phyloP scores from a whole-genome alignment of 1,140 invertebrate genomes.

The Radopholus similis region DNA sequence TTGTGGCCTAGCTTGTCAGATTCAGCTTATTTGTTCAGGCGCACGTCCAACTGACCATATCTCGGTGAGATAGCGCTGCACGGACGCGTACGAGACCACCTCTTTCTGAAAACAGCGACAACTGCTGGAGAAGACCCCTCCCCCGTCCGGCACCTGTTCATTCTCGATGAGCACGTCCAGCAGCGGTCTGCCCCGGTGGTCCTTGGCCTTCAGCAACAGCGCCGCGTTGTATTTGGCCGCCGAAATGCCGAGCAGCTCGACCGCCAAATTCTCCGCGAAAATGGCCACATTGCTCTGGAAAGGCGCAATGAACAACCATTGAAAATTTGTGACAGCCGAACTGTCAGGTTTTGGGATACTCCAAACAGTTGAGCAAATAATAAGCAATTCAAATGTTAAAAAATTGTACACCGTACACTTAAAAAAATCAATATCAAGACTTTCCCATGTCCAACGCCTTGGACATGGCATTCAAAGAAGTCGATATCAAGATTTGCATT shows the following conservation, averaged over 20 bases:
- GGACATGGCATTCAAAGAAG: too few relatives aligned
- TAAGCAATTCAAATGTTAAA: neutral
- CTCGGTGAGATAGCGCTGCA: slow-evolving; percentile 73
- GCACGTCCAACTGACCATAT: slow-evolving; percentile 65
- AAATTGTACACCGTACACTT: too few relatives aligned
- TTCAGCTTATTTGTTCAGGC: too few relatives aligned
- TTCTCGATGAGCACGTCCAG: slow-evolving; percentile 96
- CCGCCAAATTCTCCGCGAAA: slow-evolving; percentile 93
- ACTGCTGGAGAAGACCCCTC: neutral
- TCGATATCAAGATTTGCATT: too few relatives aligned
- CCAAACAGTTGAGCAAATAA: neutral
- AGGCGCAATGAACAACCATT: too few relatives aligned
- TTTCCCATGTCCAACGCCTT: too few relatives aligned
- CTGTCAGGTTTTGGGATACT: neutral
- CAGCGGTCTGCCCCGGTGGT: slow-evolving; percentile 85
- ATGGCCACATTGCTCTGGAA: slow-evolving; percentile 76
- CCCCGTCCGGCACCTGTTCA: slow-evolving; percentile 74
- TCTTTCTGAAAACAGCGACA: slow-evolving; percentile 48
- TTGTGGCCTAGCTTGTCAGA: too few relatives aligned
- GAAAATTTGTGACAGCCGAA: slow-evolving; percentile 49
- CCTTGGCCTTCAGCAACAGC: slow-evolving; percentile 81
- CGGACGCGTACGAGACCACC: slow-evolving; percentile 61
- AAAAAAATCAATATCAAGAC: too few relatives aligned
- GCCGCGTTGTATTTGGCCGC: slow-evolving; percentile 88
- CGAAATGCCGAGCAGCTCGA: slow-evolving; percentile 85